Percentiles rank a stretch among this genome's conserved stretches.
phyloP scores from a whole-genome alignment of 2,797 vertebrate species.

The Hyperoplus immaculatus region DNA sequence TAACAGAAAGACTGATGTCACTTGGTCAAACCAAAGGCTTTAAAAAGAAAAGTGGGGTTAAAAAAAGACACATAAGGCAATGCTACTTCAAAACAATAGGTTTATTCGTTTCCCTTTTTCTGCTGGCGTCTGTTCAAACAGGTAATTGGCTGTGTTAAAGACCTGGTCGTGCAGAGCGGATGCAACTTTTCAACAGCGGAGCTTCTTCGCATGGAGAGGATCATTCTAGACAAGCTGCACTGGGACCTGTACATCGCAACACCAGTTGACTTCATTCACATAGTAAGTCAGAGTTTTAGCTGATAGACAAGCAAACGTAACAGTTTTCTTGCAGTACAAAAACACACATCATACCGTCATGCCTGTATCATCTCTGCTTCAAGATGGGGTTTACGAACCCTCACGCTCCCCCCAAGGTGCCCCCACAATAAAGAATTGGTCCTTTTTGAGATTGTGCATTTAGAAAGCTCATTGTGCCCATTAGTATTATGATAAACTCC shows the following conservation, averaged over 20 bases:
- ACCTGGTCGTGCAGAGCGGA: constrained; percentile 86
- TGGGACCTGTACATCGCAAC: constrained; percentile 91
- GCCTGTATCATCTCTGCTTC: constrained; percentile 38
- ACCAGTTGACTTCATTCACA: constrained; percentile 90
- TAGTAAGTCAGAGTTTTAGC: constrained; percentile 83
- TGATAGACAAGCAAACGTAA: constrained; percentile 39
- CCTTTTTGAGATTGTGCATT: constrained; percentile 75
- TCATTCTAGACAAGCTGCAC: constrained; percentile 90
- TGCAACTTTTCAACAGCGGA: constrained; percentile 89
- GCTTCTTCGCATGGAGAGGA: constrained; percentile 92
- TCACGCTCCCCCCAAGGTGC: not conserved
- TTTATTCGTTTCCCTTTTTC: constrained; percentile 84
- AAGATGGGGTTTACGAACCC: constrained; percentile 46
- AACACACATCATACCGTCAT: constrained; percentile 65
- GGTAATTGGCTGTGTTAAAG: constrained; percentile 89
- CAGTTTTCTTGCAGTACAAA: constrained; percentile 55
- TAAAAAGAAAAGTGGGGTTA: no score
- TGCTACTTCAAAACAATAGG: constrained; percentile 66
- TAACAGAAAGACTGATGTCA: not conserved
- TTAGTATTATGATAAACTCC: constrained; percentile 23
- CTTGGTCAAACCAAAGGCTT: not conserved
- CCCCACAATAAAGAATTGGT: constrained; percentile 64
- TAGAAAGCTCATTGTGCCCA: constrained; percentile 59
- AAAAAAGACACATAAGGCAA: not conserved
- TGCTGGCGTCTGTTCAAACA: constrained; percentile 79